These are phyloP conservation scores for Andrena bucephala DNA, from an alignment of 2,888 invertebrate species.

Conservation along the genomic window DNA sequence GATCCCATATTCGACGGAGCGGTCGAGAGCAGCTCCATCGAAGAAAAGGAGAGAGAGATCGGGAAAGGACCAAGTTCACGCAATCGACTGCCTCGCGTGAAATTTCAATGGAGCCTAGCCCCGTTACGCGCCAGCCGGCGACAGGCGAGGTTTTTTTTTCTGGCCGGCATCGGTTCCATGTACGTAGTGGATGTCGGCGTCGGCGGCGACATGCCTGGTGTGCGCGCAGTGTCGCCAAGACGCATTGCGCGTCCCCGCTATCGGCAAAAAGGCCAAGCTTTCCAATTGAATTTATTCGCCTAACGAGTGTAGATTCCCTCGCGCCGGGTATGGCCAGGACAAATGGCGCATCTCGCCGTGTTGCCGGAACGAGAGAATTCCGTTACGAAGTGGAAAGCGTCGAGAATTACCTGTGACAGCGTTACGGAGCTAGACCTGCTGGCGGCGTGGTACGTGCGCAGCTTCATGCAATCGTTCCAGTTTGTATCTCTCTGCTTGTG, in stretches of 20 bases:
- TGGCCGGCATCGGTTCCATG: slow-evolving; percentile 59
- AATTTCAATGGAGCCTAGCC: slow-evolving; percentile 47
- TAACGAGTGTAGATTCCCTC: slow-evolving; percentile 72
- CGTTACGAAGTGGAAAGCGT: slow-evolving; percentile 61
- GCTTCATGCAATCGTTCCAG: slow-evolving; percentile 20
- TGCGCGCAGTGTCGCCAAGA: slow-evolving; percentile 78
- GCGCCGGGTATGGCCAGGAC: slow-evolving; percentile 71
- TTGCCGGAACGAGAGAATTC: slow-evolving; percentile 54
- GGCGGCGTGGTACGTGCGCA: neutral
- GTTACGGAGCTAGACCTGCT: slow-evolving; percentile 30
- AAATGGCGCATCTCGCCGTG: slow-evolving; percentile 68
- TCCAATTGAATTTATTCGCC: slow-evolving; percentile 79
- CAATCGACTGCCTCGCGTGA: slow-evolving; percentile 12
- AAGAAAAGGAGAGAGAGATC: neutral
- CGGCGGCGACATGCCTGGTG: slow-evolving; percentile 38
- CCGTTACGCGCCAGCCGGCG: slow-evolving; percentile 32
- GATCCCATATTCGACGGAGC: neutral
- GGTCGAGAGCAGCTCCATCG: neutral
- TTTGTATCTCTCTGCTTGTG: slow-evolving; percentile 17
- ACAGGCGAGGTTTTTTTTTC: slow-evolving; percentile 55
- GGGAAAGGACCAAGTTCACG: neutral
- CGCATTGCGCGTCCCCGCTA: slow-evolving; percentile 78
- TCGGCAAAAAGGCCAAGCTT: slow-evolving; percentile 74
- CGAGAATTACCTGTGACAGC: slow-evolving; percentile 50
- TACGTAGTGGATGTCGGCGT: slow-evolving; percentile 59